Percentiles rank a stretch among this genome's conserved stretches.
phyloP scores from a whole-genome alignment of 2,888 invertebrate genomes.

The Scrobipalpa atriplicella region DNA sequence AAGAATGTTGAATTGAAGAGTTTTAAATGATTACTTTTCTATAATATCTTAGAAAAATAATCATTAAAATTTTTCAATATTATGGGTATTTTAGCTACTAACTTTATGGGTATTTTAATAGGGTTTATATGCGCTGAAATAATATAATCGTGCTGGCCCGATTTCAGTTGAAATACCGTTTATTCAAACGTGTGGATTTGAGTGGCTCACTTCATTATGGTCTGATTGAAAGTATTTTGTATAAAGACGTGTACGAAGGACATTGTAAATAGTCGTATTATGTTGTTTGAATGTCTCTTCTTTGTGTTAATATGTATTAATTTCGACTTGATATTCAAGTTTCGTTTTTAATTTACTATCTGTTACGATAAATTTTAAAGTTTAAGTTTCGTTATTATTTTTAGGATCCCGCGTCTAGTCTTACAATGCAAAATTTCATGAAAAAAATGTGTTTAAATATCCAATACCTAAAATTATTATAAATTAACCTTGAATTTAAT shows the following conservation, averaged over 20 bases:
- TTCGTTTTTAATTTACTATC: slow-evolving; percentile 25
- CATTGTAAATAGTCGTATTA: background rate
- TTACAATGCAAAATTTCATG: too few relatives aligned
- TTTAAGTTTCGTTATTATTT: slow-evolving; percentile 16
- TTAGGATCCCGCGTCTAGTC: background rate
- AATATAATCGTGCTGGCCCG: background rate
- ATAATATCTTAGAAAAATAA: too few relatives aligned
- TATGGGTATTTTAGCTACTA: too few relatives aligned
- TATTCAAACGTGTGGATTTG: background rate
- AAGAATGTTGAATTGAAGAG: too few relatives aligned
- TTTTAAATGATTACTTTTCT: too few relatives aligned
- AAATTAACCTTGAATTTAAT: too few relatives aligned
- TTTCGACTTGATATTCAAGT: slow-evolving; percentile 42
- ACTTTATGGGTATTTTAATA: too few relatives aligned
- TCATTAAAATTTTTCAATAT: too few relatives aligned
- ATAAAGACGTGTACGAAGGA: background rate
- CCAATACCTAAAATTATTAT: too few relatives aligned
- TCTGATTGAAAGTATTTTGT: slow-evolving; percentile 2
- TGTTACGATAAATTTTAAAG: slow-evolving; percentile 12
- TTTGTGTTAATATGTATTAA: background rate
- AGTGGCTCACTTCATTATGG: background rate
- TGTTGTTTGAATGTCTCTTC: background rate
- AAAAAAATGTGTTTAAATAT: too few relatives aligned
- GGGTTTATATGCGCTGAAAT: too few relatives aligned
- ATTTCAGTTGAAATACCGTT: background rate